A percentile compares a stretch with the other conserved stretches of the same genome.
Evolutionary conservation across 2,888 invertebrate species (phyloP).

Genomic region (Bhutanitis thaidina): DNA sequence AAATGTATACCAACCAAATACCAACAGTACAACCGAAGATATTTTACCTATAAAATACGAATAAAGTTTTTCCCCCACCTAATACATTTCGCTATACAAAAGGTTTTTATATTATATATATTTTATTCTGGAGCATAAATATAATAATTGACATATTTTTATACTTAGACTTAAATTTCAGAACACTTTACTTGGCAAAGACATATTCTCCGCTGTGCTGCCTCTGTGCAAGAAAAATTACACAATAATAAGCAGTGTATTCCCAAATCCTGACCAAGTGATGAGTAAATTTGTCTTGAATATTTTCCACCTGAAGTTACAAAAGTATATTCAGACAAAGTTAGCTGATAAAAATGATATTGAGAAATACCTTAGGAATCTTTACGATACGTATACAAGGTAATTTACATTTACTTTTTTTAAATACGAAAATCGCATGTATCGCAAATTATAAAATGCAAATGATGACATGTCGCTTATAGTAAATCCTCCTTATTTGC

Average conservation of each 20-base stretch:
- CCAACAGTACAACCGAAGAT: too few relatives aligned
- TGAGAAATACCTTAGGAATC: slow-evolving; percentile 92
- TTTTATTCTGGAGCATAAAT: too few relatives aligned
- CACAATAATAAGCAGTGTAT: slow-evolving; percentile 91
- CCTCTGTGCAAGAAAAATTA: slow-evolving; percentile 94
- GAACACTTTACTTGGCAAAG: slow-evolving; percentile 91
- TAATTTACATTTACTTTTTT: too few relatives aligned
- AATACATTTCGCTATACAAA: too few relatives aligned
- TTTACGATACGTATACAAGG: slow-evolving; percentile 95
- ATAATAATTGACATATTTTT: background rate
- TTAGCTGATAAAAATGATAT: slow-evolving; percentile 90
- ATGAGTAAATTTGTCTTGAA: slow-evolving; percentile 98
- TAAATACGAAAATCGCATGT: too few relatives aligned
- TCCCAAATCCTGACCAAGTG: slow-evolving; percentile 96
- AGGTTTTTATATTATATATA: too few relatives aligned
- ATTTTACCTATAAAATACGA: too few relatives aligned
- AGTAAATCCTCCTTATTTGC: too few relatives aligned
- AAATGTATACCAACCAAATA: too few relatives aligned
- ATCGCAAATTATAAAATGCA: too few relatives aligned
- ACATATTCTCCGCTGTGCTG: slow-evolving; percentile 94
- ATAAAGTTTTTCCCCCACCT: too few relatives aligned
- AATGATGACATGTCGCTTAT: too few relatives aligned
- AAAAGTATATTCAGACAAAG: slow-evolving; percentile 91
- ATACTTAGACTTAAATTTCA: slow-evolving; percentile 50
- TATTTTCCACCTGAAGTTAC: slow-evolving; percentile 94